Conservation (phyloP, 2,888 invertebrate species). For the Agrilus biguttatus region DNA sequence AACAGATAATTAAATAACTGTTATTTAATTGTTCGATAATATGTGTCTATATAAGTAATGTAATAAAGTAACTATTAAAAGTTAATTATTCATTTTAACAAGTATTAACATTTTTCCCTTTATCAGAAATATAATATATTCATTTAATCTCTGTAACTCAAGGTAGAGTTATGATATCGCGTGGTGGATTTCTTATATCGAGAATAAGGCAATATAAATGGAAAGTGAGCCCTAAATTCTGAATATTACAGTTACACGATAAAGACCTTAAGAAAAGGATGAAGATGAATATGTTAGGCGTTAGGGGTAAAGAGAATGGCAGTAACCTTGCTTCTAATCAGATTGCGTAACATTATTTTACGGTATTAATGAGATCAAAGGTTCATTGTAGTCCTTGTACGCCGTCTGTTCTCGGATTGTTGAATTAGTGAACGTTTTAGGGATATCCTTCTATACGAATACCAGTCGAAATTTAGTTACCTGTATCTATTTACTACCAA, state of each 20-base stretch:
- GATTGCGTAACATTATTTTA: constrained; percentile 64
- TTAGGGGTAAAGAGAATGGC: constrained; percentile 36
- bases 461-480: neutral
- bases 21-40: neutral
- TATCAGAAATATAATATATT: too few relatives aligned
- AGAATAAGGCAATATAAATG: neutral
- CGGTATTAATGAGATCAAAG: constrained; percentile 64
- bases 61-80: too few relatives aligned
- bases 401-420: constrained; percentile 10
- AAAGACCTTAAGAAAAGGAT: constrained; percentile 32
- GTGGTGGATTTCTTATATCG: neutral
- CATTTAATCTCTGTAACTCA: too few relatives aligned
- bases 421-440: constrained; percentile 7
- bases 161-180: neutral
- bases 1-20: neutral
- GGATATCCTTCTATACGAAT: constrained; percentile 5
- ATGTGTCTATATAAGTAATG: too few relatives aligned
- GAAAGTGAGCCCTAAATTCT: neutral
- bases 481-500: too few relatives aligned
- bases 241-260: constrained; percentile 9
- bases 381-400: constrained; percentile 16
- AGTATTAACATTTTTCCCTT: too few relatives aligned
- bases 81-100: too few relatives aligned
- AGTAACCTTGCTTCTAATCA: constrained; percentile 61
- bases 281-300: constrained; percentile 33